Base-by-base conservation (phyloP, 92 coral and sea anemone species). In the Phenganax marumi region DNA sequence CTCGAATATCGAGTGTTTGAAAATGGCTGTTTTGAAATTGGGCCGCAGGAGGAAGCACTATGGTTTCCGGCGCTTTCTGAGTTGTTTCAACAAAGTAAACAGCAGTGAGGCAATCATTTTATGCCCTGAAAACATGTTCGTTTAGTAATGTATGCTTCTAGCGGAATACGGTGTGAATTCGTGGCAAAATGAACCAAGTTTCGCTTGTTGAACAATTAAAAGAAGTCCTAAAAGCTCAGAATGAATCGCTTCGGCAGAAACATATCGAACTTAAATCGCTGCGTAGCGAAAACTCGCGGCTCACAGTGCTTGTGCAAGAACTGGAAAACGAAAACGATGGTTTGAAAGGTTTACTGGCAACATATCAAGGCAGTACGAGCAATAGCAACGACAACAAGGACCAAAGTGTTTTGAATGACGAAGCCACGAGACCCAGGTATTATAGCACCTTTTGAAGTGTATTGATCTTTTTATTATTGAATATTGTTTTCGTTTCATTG, bases 1-100 rank as follows among this genome's bases (percentile, higher is more conserved):
- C 53, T 78, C 72, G 24, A 66, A 66, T 66, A 66, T 46, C 73
- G 58, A 10, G 19, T 43, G 22, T 33, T 33, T 22, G 71, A 78
- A 78, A 25, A 78, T 78, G 83, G 83, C 83, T 77, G 81, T 52
- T 77, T 78, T 78, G 72, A 78, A 78, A 72, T 78, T 60, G 58
- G 14, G 73, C 73, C 62, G 53, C 17, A 8, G 43, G 80, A 58
- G 81, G 22, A 77, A 50, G 66, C 19, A 46, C 58, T 50, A 61
- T 33, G 26, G 66, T 78, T 78, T 78, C 83, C 83, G 83, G 43
- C 43, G 43, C 43, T 33, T 33, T 33, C 72, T 78, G 22, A 26
- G 7, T 46, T 78, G 60, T 47, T 48, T 33, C 43, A 78, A 24
- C 57, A 60, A 60, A 63, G 12, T 22, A 78, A 78, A 78, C 60